These are phyloP conservation scores for Synanthedon myopaeformis DNA, from an alignment of 2,888 invertebrate species.

Conservation along the genomic window DNA sequence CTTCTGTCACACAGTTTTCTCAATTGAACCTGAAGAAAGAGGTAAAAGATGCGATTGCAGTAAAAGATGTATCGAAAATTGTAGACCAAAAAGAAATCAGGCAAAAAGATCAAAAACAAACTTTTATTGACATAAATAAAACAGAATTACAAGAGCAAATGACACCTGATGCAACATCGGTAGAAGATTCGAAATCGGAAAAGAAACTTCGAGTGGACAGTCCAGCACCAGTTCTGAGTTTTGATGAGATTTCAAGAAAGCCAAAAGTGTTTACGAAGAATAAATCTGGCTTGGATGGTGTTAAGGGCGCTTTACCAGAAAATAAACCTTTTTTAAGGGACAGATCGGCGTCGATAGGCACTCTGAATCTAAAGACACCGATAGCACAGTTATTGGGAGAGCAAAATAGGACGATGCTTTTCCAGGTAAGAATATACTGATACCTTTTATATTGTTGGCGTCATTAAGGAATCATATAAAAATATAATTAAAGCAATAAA, in stretches of 20 bases:
- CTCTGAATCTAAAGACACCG: slow-evolving; percentile 60
- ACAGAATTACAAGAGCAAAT: neutral
- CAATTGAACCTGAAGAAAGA: slow-evolving; percentile 11
- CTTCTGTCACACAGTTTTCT: slow-evolving; percentile 31
- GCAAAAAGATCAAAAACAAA: neutral
- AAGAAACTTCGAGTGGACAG: slow-evolving; percentile 3
- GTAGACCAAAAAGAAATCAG: neutral
- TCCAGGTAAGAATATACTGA: slow-evolving; percentile 71
- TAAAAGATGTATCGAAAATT: slow-evolving; percentile 1
- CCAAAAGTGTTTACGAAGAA: slow-evolving; percentile 14
- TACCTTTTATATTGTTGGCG: neutral
- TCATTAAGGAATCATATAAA: too few relatives aligned
- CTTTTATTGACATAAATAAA: neutral
- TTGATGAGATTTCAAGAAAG: slow-evolving; percentile 34
- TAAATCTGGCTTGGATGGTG: slow-evolving; percentile 8
- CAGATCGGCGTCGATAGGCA: slow-evolving; percentile 73
- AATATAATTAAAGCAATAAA: too few relatives aligned
- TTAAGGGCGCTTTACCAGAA: slow-evolving; percentile 28
- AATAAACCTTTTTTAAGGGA: slow-evolving; percentile 63
- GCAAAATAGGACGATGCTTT: slow-evolving; percentile 93
- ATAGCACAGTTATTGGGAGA: slow-evolving; percentile 68
- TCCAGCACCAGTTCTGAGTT: slow-evolving; percentile 21
- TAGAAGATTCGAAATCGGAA: slow-evolving; percentile 4
- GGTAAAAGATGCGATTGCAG: slow-evolving; percentile 2
- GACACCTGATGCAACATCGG: neutral